A percentile compares a stretch with the other conserved stretches of the same genome.
Conservation (phyloP, 2,888 invertebrate genomes). For the Perizoma flavofasciatum region DNA sequence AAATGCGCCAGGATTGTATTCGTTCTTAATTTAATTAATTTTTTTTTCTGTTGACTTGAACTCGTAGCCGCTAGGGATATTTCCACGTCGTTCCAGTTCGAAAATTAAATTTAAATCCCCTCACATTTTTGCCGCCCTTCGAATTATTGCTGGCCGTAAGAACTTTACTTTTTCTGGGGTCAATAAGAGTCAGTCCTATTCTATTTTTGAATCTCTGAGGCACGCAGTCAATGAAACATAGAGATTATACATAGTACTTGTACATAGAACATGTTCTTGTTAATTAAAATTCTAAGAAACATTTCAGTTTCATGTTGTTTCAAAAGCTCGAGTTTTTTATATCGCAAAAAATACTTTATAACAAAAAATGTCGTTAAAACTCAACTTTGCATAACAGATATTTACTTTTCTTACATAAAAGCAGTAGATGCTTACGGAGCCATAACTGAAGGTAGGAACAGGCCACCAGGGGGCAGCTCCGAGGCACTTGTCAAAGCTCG, state of each 20-base stretch:
- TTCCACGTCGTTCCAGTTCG: slow-evolving; percentile 75
- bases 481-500: slow-evolving; percentile 79
- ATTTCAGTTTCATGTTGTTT: no score
- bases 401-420: slow-evolving; percentile 53
- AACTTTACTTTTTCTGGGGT: slow-evolving; percentile 64
- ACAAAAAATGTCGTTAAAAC: slow-evolving; percentile 25
- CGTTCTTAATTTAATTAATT: slow-evolving; percentile 54
- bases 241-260: no score
- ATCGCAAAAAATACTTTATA: slow-evolving; percentile 1
- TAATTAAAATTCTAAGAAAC: no score
- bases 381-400: slow-evolving; percentile 32
- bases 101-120: slow-evolving; percentile 83
- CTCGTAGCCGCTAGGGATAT: slow-evolving; percentile 73
- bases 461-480: slow-evolving; percentile 68
- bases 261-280: no score
- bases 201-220: neutral
- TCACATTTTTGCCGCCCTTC: slow-evolving; percentile 76
- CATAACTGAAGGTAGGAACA: slow-evolving; percentile 67
- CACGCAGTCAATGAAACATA: no score
- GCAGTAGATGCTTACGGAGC: slow-evolving; percentile 57
- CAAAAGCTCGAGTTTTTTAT: no score
- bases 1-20: slow-evolving; percentile 19
- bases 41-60: slow-evolving; percentile 58
- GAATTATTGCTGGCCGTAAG: slow-evolving; percentile 72
- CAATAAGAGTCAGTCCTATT: slow-evolving; percentile 36